Base-by-base conservation (phyloP, 2,888 invertebrate genomes). In the Pristionchus japonicus region DNA sequence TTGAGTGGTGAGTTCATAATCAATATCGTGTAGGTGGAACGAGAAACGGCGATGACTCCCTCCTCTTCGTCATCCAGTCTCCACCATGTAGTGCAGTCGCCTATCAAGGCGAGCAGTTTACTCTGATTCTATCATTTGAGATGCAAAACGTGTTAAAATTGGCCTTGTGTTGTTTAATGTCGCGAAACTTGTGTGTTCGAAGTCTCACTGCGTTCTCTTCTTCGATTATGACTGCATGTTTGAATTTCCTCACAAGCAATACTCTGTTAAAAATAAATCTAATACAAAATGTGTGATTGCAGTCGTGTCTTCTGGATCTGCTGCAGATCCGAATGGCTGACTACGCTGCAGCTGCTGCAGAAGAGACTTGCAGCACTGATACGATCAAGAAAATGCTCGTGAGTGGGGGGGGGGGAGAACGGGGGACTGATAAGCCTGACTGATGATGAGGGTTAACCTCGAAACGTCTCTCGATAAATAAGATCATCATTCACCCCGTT, bases 311-410 rank as follows among this genome's bases (percentile, higher is more conserved):
- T 1, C 82, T 82, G 9, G 82, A 82, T 31, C 49, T 82, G 49
- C 47, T 82, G 47, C 82, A 82, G 20, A 82, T 82, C 40, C 82
- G 82, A 7, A 57, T 84, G 13, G 23, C 61, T 23, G 37, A 37
- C 15, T 84, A 84, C 40, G 37, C 84, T 40, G 40, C 37, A 40
- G 57, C 37, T 37, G 61, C 40, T 40, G 40, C 31, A 27, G 82
- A 84, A 37, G 40, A 61, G 61, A 34, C 34, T 23, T 84, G 84
- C 31, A 57, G 61, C 47, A 37, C 37, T 6, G 47, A 84, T 37
- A 40, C 47, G 17, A 84, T 84, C 37, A 37, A 84, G 47, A 57
- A 84, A 27, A 37, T 84, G 37, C 61, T 84, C 15, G 84, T 84
- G 37, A 84, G 84, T 84, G 17, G 31, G 23, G 34, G 34, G 1